Base-by-base conservation (phyloP, 2,888 invertebrate species). In the Drosophila meridionalis region DNA sequence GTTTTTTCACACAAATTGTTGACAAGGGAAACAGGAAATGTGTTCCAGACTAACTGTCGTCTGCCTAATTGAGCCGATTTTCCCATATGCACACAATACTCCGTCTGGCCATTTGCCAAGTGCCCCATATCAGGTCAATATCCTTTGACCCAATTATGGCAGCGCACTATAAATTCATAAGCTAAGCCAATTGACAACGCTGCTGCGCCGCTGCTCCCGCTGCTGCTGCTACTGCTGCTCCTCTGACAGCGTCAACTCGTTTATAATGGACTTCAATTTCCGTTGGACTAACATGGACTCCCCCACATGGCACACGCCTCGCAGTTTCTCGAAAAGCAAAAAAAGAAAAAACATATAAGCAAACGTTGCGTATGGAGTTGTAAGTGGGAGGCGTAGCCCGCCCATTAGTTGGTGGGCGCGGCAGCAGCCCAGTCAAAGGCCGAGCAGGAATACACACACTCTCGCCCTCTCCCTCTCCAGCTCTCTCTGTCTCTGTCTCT, bases 131-230 rank as follows among this genome's bases (percentile, higher is more conserved):
- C 42, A 84, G 91, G 91, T 91, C 91, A 91, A 91, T 90, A 91
- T 91, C 91, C 91, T 91, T 91, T 91, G 91, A 91, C 91, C 91
- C 89, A 91, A 90, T 89, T 91, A 81, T 83, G 75, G 30, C 50
- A 52, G 68, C 45, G 32, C 65, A 76, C 79, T 59, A 69, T 74
- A 74, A 79, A 75, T 65, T 75, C 80, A 87, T 78, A 78, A 78
- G 56, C 65, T 61, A 42, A 78, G 82, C 78, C 89, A 87, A 86
- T 87, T 79, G 84, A 73, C 83, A 83, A 71, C 68, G 74, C 69
- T 71, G 48, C 71, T 68, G 58, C 64, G 47, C 53, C 66, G 61
- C 67, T 52, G 61, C 34, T 66, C 65, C 48, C 53, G 58, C 58
- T 72, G 69, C 63, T 66, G 52, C 50, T 70, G 45, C 20, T 36